A percentile compares a stretch with the other conserved stretches of the same genome.
Evolutionary conservation across 1,140 invertebrate species (phyloP).

Genomic region (Charaxes varanes): DNA sequence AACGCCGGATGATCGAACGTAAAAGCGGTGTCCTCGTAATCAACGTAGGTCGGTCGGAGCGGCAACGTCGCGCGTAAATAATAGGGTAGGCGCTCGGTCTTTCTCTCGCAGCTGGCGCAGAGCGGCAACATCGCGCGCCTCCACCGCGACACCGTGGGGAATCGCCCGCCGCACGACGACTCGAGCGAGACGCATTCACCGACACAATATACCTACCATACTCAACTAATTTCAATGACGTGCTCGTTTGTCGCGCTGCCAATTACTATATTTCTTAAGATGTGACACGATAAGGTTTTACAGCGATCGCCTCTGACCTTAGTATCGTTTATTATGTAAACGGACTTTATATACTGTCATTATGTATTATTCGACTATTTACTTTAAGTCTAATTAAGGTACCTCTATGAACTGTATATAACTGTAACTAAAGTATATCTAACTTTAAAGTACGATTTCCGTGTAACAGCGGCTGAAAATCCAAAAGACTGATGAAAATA

Average conservation of each 20-base stretch:
- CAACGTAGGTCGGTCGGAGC: conserved; percentile 69
- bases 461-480: conserved; percentile 33
- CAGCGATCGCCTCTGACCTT: neutral
- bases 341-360: conserved; percentile 20
- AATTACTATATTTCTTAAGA: conserved; percentile 6
- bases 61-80: conserved; percentile 76
- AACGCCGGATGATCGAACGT: conserved; percentile 66
- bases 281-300: neutral
- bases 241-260: conserved; percentile 12
- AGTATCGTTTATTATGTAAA: neutral
- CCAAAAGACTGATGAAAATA: conserved; percentile 50
- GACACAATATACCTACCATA: conserved; percentile 57
- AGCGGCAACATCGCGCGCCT: conserved; percentile 63
- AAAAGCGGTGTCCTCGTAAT: conserved; percentile 74
- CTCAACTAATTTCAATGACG: conserved; percentile 16
- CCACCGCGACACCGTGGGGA: conserved; percentile 36
- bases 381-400: no score
- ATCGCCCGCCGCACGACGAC: conserved; percentile 36
- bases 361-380: no score
- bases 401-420: no score
- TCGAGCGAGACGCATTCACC: conserved; percentile 49
- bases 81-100: conserved; percentile 70
- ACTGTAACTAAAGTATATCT: no score
- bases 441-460: no score
- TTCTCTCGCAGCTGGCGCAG: conserved; percentile 66